Percentiles rank a stretch among this genome's conserved stretches.
phyloP scores from a whole-genome alignment of 2,888 invertebrate genomes.

The Auanema freiburgensis region DNA sequence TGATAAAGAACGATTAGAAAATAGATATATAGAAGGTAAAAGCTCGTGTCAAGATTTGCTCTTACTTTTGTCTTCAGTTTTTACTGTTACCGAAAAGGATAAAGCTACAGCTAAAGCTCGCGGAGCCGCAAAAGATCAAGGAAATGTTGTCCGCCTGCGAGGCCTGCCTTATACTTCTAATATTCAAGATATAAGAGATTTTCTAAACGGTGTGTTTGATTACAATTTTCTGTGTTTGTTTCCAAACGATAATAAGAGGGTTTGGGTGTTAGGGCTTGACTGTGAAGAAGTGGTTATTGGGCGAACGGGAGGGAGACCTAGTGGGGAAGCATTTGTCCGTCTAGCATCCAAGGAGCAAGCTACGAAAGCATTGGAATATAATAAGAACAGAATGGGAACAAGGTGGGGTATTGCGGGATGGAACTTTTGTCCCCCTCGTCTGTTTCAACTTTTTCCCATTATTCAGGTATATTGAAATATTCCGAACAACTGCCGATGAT shows the following conservation, averaged over 20 bases:
- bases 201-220: slow-evolving; percentile 43
- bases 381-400: slow-evolving; percentile 56
- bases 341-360: slow-evolving; percentile 48
- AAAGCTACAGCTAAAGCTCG: slow-evolving; percentile 11
- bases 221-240: background rate
- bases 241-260: background rate
- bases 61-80: no score
- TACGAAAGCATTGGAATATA: slow-evolving; percentile 50
- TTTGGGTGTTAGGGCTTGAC: slow-evolving; percentile 40
- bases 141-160: slow-evolving; percentile 41
- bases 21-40: slow-evolving; percentile 57
- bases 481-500: slow-evolving; percentile 38
- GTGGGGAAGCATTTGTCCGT: slow-evolving; percentile 59
- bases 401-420: slow-evolving; percentile 46
- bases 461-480: slow-evolving; percentile 57
- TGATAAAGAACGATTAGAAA: slow-evolving; percentile 47
- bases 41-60: no score
- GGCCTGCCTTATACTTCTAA: slow-evolving; percentile 53
- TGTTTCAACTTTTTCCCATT: background rate
- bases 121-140: slow-evolving; percentile 13
- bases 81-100: slow-evolving; percentile 22
- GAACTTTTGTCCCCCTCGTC: background rate
- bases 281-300: slow-evolving; percentile 58
- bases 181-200: slow-evolving; percentile 45
- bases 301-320: slow-evolving; percentile 56